A percentile compares a stretch with the other conserved stretches of the same genome.
phyloP scores from a whole-genome alignment of 2,888 invertebrate genomes.

The Zaprionus obscuricornis region DNA sequence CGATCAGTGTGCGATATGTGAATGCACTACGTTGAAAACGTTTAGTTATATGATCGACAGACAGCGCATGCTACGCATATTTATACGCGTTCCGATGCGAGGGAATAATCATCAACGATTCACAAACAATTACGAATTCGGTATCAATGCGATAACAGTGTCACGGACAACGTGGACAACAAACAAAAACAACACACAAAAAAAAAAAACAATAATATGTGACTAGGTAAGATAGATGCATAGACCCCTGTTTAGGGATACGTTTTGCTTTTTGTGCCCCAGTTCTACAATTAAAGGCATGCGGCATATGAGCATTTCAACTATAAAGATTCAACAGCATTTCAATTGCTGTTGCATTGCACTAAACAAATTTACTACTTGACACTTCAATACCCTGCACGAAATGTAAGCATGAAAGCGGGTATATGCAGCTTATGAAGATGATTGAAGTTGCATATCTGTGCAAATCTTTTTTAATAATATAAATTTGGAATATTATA shows the following conservation, averaged over 20 bases:
- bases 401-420: too few relatives aligned
- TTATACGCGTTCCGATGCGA: conserved; percentile 52
- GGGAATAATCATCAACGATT: conserved; percentile 40
- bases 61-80: conserved; percentile 58
- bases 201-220: too few relatives aligned
- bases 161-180: conserved; percentile 56
- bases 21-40: conserved; percentile 43
- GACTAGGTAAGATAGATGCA: too few relatives aligned
- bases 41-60: conserved; percentile 58
- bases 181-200: too few relatives aligned
- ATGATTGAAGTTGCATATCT: too few relatives aligned
- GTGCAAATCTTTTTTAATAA: too few relatives aligned
- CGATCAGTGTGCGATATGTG: conserved; percentile 3
- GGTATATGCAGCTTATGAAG: too few relatives aligned
- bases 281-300: conserved; percentile 76
- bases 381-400: not conserved
- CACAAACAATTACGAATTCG: not conserved
- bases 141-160: conserved; percentile 52
- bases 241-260: conserved; percentile 77
- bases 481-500: too few relatives aligned
- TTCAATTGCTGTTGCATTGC: conserved; percentile 28
- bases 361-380: not conserved
- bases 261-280: conserved; percentile 58
- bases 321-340: conserved; percentile 49
- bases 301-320: conserved; percentile 23